Evolutionary conservation across 2,797 vertebrate species (phyloP).

Genomic region (Petrocephalus sullivani): DNA sequence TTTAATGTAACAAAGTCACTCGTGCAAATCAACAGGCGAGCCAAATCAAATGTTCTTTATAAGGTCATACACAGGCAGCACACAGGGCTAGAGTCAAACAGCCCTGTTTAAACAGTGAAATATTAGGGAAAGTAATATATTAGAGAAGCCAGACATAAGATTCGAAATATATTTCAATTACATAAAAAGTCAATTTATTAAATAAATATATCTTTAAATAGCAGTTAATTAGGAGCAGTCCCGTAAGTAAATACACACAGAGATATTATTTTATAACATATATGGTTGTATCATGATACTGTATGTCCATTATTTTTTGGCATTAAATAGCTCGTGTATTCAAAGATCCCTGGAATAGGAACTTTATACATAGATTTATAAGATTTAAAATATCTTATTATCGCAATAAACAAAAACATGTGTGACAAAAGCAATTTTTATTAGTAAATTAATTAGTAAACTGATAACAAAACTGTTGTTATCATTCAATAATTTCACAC

Average conservation of each 20-base stretch:
- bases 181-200: not conserved
- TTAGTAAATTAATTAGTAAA: not conserved
- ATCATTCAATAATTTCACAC: not conserved
- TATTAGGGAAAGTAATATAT: no score
- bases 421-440: not conserved
- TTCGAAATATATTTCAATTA: no score
- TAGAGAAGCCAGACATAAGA: no score
- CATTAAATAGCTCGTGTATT: not conserved
- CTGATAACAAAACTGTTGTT: not conserved
- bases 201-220: not conserved
- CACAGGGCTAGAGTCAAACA: no score
- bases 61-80: no score
- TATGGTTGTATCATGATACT: not conserved
- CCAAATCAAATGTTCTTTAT: no score
- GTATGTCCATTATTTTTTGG: not conserved
- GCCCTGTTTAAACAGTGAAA: no score
- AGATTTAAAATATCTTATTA: not conserved
- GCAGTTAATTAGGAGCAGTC: not conserved
- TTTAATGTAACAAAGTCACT: no score
- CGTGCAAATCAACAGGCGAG: no score
- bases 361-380: not conserved
- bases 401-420: not conserved
- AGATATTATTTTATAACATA: not conserved
- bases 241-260: no score
- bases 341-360: not conserved